phyloP scores from a whole-genome alignment of 2,797 vertebrate genomes.

The Pangasius djambal region DNA sequence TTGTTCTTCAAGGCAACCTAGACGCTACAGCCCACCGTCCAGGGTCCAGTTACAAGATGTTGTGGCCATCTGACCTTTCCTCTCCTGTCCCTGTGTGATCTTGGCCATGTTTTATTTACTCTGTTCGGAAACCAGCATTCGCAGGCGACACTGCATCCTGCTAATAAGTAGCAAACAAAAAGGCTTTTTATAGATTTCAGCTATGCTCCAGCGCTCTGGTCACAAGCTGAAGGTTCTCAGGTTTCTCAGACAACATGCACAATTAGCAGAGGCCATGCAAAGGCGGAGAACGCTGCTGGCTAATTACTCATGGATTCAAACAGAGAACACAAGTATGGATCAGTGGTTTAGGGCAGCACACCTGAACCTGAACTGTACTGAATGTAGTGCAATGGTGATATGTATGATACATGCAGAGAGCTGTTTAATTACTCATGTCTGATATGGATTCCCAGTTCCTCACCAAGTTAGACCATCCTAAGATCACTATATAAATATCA shows the following conservation, averaged over 20 bases:
- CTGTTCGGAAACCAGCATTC: constrained; percentile 16
- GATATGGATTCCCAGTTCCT: not conserved
- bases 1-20: constrained; percentile 60
- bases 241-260: constrained; percentile 59
- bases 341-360: constrained; percentile 18
- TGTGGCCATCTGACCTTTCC: constrained; percentile 60
- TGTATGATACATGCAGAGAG: not conserved
- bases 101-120: constrained; percentile 66
- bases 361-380: constrained; percentile 8
- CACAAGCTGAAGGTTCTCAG: constrained; percentile 51
- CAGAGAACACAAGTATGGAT: constrained; percentile 29
- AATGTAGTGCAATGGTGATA: not conserved
- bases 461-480: not conserved
- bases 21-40: constrained; percentile 57
- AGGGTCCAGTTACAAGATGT: constrained; percentile 62
- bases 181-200: constrained; percentile 63
- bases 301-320: constrained; percentile 51
- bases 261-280: constrained; percentile 56
- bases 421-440: not conserved
- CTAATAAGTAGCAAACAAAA: constrained; percentile 61
- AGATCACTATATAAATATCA: constrained; percentile 7
- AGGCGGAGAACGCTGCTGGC: constrained; percentile 13
- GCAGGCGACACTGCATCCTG: constrained; percentile 52
- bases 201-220: constrained; percentile 50
- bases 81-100: constrained; percentile 46